Conservation (phyloP, 2,797 vertebrate genomes). For the Gorsachius magnificus region DNA sequence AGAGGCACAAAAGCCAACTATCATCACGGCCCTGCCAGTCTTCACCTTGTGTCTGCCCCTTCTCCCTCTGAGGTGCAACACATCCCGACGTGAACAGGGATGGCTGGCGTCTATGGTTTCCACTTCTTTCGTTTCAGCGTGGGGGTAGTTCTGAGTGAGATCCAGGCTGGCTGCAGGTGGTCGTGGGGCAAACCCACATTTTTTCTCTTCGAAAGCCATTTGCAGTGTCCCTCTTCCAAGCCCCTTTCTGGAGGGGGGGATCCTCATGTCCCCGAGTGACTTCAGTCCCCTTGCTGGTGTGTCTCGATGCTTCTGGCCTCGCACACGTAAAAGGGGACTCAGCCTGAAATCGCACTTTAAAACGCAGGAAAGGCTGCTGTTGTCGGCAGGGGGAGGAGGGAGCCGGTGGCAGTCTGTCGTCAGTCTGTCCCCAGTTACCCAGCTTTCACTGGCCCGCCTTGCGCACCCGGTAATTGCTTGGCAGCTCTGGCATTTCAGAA, state of each 20-base stretch:
- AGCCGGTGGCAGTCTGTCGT: not conserved
- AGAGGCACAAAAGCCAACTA: not conserved
- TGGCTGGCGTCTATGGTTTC: not conserved
- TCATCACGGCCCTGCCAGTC: not conserved
- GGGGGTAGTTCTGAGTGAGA: not conserved
- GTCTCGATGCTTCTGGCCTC: not conserved
- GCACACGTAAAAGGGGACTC: not conserved
- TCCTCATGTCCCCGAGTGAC: not conserved
- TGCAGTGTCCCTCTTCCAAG: not conserved
- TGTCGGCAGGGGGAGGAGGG: not conserved
- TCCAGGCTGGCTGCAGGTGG: not conserved
- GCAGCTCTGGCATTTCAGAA: conserved; percentile 24
- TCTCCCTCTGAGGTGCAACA: not conserved
- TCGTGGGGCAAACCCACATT: not conserved
- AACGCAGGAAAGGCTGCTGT: not conserved
- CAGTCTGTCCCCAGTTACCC: not conserved
- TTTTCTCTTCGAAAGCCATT: not conserved
- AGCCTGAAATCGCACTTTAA: not conserved
- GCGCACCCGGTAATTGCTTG: not conserved
- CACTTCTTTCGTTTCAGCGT: not conserved
- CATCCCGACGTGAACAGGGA: not conserved
- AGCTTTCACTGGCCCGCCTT: not conserved
- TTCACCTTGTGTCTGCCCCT: not conserved
- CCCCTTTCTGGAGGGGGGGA: not conserved
- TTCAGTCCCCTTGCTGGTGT: not conserved